Conservation (phyloP, 2,797 vertebrate genomes). For the Gymnothorax reevesii region DNA sequence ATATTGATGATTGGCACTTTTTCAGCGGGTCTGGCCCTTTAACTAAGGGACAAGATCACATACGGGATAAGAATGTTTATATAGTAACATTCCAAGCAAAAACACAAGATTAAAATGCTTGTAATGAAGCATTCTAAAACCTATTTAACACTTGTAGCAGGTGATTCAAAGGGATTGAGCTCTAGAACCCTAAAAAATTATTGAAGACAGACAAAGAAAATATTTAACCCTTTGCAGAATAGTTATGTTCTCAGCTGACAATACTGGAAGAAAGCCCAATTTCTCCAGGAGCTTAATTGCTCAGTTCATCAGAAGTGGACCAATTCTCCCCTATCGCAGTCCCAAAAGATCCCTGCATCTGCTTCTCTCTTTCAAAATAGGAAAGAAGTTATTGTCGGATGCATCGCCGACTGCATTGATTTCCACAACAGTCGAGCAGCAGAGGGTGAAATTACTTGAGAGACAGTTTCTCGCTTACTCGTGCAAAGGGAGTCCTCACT, state of each 20-base stretch:
- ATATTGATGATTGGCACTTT: background rate
- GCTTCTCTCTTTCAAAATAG: background rate
- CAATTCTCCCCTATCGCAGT: background rate
- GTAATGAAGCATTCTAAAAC: no score
- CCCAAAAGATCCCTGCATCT: background rate
- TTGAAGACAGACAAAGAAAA: no score
- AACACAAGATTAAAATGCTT: no score
- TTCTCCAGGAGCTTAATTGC: background rate
- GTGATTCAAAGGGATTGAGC: no score
- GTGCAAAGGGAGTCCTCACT: background rate
- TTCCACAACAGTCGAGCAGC: background rate
- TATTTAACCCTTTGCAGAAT: no score
- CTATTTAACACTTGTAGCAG: no score
- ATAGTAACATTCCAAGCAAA: no score
- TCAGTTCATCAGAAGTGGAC: background rate
- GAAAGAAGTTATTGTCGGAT: background rate
- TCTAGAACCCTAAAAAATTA: no score
- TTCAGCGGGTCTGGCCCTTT: background rate
- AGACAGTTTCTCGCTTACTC: background rate
- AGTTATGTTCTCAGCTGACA: background rate
- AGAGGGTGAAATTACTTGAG: background rate
- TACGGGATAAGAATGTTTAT: no score
- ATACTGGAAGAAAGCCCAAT: background rate
- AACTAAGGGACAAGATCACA: background rate
- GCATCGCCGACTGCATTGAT: background rate